Evolutionary conservation across 2,797 vertebrate genomes (phyloP).

Genomic region (Coregonus sp.): DNA sequence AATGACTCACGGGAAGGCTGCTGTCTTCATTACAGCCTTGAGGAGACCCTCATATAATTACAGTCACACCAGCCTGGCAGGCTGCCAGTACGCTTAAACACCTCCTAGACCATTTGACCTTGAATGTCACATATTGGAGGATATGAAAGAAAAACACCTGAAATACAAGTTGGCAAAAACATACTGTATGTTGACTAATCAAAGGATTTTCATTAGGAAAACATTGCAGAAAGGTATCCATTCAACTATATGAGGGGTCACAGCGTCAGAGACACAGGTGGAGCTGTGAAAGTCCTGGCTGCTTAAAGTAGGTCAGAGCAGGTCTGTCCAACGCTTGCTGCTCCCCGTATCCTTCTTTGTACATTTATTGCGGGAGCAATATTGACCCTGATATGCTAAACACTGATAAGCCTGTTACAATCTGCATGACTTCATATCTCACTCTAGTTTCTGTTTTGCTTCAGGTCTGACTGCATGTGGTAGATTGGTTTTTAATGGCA

Average conservation of each 20-base stretch:
- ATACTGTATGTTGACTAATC: conserved; percentile 11
- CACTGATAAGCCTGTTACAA: conserved; percentile 48
- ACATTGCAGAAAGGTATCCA: conserved; percentile 4
- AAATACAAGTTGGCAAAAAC: conserved; percentile 1
- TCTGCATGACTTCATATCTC: conserved; percentile 15
- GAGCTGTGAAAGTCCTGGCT: conserved; percentile 50
- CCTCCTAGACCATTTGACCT: background rate
- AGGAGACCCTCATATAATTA: conserved; percentile 15
- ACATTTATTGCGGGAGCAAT: conserved; percentile 50
- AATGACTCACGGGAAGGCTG: background rate
- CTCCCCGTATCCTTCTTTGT: conserved; percentile 47
- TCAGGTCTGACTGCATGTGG: conserved; percentile 21
- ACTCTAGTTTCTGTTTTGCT: conserved; percentile 48
- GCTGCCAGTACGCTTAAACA: background rate
- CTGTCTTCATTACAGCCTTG: conserved; percentile 17
- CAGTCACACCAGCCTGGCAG: conserved; percentile 10
- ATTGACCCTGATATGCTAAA: conserved; percentile 42
- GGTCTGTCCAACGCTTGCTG: conserved; percentile 59
- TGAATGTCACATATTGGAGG: background rate
- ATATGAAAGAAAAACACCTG: background rate
- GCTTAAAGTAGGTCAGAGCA: conserved; percentile 72
- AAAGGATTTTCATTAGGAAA: conserved; percentile 20
- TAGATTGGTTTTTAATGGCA: conserved; percentile 17
- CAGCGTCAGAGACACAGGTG: conserved; percentile 62
- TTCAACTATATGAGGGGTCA: conserved; percentile 38